phyloP scores from a whole-genome alignment of 2,113 vertebrate genomes.

The Galemys pyrenaicus region DNA sequence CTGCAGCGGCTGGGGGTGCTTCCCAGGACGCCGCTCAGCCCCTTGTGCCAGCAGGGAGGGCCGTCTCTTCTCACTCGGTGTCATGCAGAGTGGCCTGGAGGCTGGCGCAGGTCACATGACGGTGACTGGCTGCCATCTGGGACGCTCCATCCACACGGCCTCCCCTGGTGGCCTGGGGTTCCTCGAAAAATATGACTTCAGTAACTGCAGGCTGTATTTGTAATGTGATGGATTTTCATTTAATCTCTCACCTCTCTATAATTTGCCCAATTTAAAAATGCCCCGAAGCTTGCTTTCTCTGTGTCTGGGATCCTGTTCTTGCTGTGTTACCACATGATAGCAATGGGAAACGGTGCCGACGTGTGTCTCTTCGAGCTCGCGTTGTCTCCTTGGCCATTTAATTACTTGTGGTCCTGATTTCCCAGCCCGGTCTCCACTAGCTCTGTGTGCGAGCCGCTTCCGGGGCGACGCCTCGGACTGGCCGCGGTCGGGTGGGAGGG shows the following conservation, averaged over 20 bases:
- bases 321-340: background rate
- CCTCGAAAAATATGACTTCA: conserved; percentile 6
- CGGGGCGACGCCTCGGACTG: rapidly evolving
- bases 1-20: too few relatives aligned
- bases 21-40: too few relatives aligned
- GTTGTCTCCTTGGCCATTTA: background rate
- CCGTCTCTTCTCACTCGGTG: rapidly evolving
- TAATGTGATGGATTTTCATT: conserved; percentile 66
- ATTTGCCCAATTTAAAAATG: conserved; percentile 64
- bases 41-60: too few relatives aligned
- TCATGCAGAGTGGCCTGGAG: rapidly evolving
- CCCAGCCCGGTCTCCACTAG: background rate
- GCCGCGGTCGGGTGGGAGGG: rapidly evolving
- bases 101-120: background rate
- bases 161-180: background rate
- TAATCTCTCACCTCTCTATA: conserved; percentile 69
- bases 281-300: conserved; percentile 41
- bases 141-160: rapidly evolving
- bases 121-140: background rate
- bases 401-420: background rate
- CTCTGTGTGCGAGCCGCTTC: rapidly evolving
- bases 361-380: background rate
- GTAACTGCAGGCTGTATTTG: conserved; percentile 66
- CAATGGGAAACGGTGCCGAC: background rate
- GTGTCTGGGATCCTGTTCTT: conserved; percentile 31